These are phyloP conservation scores for Nesometra sesokonis DNA, from an alignment of 35 echinoderm and acorn worm genomes.

Conservation along the genomic window DNA sequence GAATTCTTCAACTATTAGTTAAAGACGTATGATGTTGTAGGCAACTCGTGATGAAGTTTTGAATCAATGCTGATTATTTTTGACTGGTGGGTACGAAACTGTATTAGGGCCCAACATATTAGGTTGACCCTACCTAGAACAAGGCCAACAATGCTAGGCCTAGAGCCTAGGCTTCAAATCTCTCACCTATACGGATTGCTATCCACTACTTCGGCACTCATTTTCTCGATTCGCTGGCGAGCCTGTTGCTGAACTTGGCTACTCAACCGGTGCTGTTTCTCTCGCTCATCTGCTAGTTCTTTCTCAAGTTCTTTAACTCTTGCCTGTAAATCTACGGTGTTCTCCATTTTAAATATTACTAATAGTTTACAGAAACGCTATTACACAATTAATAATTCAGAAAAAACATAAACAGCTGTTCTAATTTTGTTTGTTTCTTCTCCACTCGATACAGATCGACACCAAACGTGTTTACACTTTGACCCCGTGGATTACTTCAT, in stretches of 20 bases:
- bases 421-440: no score
- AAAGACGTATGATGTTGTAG: no score
- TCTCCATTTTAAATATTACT: slow-evolving; percentile 33
- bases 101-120: neutral
- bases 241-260: neutral
- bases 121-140: neutral
- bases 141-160: neutral
- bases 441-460: no score
- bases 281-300: slow-evolving; percentile 40
- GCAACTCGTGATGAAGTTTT: no score
- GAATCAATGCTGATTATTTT: no score
- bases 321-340: slow-evolving; percentile 40
- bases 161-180: neutral
- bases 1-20: no score
- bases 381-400: no score
- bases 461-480: no score
- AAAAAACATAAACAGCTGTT: no score
- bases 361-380: no score
- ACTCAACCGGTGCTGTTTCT: neutral
- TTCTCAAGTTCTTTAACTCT: slow-evolving; percentile 53
- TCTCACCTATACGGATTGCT: slow-evolving; percentile 93
- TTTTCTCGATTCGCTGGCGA: slow-evolving; percentile 78
- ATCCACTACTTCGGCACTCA: slow-evolving; percentile 96
- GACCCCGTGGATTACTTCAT: no score
- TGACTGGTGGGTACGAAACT: no score